Evolutionary conservation across 2,113 vertebrate species (phyloP), one percentile per base, ranked within the genome.

Genomic region (Pseudorasbora parva): DNA sequence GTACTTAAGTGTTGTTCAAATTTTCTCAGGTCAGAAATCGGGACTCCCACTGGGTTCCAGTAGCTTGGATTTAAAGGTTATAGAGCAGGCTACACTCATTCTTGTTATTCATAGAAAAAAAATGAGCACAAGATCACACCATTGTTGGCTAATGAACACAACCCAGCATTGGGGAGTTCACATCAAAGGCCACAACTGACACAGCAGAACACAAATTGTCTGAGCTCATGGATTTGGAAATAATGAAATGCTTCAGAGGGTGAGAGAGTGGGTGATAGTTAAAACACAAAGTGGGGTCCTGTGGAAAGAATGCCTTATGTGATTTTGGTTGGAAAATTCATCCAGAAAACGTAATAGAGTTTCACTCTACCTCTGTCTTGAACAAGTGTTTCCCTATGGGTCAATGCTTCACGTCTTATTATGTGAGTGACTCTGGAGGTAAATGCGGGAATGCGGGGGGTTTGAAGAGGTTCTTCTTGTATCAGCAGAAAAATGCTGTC

Each of bases 181-280:
- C 93, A 91, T 93, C 91, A 94, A 92, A 93, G 91, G 80, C 85
- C 81, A 81, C 81, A 84, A 88, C 89, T 89, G 90, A 93, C 91
- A 89, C 91, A 89, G 92, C 90, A 86, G 89, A 92, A 88, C 87
- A 85, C 89, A 91, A 89, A 91, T 92, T 92, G 91, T 92, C 90
- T 92, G 85, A 92, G 90, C 87, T 89, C 91, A 91, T 79, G 89
- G 89, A 88, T 90, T 91, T 87, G 91, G 91, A 92, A 92, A 88
- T 93, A 94, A 93, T 89, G 89, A 90, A 92, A 91, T 78, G 86
- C 75, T 89, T 89, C 88, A 88, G 87, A 90, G 90, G 87, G 88
- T 75, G 85, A 69, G 82, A 59, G 33, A 60, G 21, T 59, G 23
- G 49, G 15, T 43, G 11, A 66, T 56, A 78, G 66, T 21, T 77